Conservation (phyloP, 2,888 invertebrate species). For the Chaetoderma sp. region DNA sequence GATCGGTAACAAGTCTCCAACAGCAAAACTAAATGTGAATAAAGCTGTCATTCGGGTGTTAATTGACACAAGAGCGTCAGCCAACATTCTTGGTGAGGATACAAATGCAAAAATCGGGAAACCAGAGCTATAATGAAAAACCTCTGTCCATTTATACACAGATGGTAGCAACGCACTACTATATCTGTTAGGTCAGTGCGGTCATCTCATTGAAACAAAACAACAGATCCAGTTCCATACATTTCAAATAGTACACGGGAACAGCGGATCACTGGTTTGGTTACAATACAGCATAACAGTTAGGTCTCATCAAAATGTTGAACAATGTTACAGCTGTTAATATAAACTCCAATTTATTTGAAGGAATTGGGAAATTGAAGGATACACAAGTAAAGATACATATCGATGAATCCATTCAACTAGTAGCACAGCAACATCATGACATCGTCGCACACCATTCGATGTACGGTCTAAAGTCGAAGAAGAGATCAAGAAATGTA, state of each 20-base stretch:
- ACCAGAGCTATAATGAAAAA: no score
- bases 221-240: background rate
- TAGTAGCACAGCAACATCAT: constrained; percentile 23
- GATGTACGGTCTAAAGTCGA: constrained; percentile 34
- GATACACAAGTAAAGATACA: constrained; percentile 29
- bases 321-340: background rate
- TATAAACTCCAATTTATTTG: constrained; percentile 23
- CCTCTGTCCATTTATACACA: background rate
- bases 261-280: background rate
- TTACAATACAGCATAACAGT: background rate
- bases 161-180: background rate
- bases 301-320: background rate
- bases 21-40: background rate
- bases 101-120: no score
- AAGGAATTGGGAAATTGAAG: constrained; percentile 31
- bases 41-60: background rate
- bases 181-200: background rate
- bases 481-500: constrained; percentile 30
- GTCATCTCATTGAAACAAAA: background rate
- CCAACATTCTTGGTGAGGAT: background rate
- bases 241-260: background rate
- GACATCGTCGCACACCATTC: constrained; percentile 39
- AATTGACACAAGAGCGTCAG: background rate
- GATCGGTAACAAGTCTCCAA: no score
- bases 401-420: constrained; percentile 33